phyloP scores from a whole-genome alignment of 2,113 vertebrate genomes.

The Ardeotis arabs region DNA sequence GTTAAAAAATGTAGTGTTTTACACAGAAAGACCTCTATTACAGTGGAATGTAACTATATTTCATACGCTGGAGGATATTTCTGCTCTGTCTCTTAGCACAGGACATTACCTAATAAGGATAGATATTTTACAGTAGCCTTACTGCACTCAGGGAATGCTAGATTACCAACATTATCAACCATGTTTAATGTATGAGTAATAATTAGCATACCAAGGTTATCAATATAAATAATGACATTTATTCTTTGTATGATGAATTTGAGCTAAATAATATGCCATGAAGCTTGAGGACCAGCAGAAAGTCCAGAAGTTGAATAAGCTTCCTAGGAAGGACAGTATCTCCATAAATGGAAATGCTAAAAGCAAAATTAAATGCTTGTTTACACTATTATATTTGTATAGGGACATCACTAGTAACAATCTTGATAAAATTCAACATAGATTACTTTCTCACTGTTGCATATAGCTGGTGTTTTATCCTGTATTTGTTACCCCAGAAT shows the following conservation, averaged over 20 bases:
- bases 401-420: neutral
- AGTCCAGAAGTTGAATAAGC: neutral
- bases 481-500: neutral
- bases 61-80: neutral
- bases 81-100: neutral
- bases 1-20: neutral
- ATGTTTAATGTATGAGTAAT: neutral
- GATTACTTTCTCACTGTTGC: neutral
- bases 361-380: neutral
- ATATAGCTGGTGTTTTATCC: neutral
- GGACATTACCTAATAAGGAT: conserved; percentile 55
- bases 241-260: neutral
- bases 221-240: neutral
- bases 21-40: neutral
- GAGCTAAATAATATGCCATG: neutral
- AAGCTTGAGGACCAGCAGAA: neutral
- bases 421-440: neutral
- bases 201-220: neutral
- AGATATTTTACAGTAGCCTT: neutral
- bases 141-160: neutral
- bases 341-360: neutral
- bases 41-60: neutral
- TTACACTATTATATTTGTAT: neutral
- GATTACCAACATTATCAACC: neutral
- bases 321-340: neutral